Percentiles rank a stretch among this genome's conserved stretches.
These are phyloP conservation scores for Chaenodraco wilsoni DNA, from an alignment of 2,797 vertebrate species.

Conservation along the genomic window DNA sequence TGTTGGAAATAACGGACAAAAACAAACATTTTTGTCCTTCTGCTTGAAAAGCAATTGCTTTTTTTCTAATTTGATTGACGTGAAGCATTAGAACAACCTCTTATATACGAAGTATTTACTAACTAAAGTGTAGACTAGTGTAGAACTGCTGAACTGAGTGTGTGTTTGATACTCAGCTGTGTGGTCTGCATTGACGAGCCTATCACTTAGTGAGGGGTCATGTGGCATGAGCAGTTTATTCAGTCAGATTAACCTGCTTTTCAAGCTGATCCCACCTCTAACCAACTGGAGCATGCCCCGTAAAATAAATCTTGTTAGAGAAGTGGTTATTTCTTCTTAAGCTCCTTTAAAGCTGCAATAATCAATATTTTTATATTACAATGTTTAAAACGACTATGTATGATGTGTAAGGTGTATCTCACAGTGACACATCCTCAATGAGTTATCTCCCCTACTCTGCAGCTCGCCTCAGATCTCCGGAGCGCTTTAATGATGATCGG, in stretches of 20 bases:
- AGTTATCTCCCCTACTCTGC: no score
- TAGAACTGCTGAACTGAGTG: slow-evolving; percentile 7
- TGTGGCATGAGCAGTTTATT: slow-evolving; percentile 31
- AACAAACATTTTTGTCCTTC: slow-evolving; percentile 40
- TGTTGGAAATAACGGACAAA: background rate
- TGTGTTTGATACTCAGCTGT: slow-evolving; percentile 23
- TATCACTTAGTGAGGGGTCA: slow-evolving; percentile 36
- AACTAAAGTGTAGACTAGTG: background rate
- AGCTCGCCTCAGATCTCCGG: background rate
- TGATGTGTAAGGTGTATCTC: background rate
- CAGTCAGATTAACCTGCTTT: slow-evolving; percentile 51
- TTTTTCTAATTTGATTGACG: slow-evolving; percentile 20
- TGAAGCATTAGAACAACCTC: background rate
- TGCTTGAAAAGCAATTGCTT: slow-evolving; percentile 10
- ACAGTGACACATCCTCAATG: background rate
- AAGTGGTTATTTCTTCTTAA: background rate
- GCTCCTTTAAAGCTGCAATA: background rate
- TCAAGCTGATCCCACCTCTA: slow-evolving; percentile 1
- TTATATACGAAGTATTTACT: background rate
- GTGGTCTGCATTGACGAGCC: slow-evolving; percentile 37
- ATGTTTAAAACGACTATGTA: background rate
- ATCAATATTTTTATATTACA: background rate
- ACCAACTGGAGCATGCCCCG: background rate
- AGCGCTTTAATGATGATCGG: background rate
- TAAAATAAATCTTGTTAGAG: background rate